Base-by-base conservation (phyloP, 1,140 invertebrate species). In the Apis florea region DNA sequence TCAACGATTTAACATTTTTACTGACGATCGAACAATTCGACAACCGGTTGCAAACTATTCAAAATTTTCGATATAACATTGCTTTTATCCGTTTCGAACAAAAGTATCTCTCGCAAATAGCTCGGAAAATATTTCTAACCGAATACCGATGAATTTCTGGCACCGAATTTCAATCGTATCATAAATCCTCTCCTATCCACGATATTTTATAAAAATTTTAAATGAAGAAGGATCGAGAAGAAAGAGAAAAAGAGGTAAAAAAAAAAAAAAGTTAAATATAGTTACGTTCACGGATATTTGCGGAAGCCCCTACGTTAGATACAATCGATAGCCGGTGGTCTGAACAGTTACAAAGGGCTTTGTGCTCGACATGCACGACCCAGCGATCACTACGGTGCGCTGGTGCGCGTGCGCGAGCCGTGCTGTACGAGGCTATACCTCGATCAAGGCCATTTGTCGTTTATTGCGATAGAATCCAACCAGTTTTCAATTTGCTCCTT, bases 401-500 rank as follows among this genome's bases (percentile, higher is more conserved):
- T 26, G 26, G 61, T 26, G 77, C 56, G 79, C 72, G 77, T 71
- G 56, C 74, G 70, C 59, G 21, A 61, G 24, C 58, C 12, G 54
- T 10, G 49, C 40, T 12, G 64, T n/a, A 21, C 11, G 70, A 76
- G 71, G 67, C 56, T 83, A 53, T 87, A 74, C 83, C 85, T 83
- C 86, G 83, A 87, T 88, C 86, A 88, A 87, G 86, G 83, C 77
- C 85, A 84, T 88, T 88, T 63, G 80, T 79, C 82, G 76, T 83
- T 83, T 87, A 88, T 79, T 75, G 85, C 85, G 64, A 73, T 64
- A 21, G 72, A 84, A 64, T 84, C 85, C 79, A 85, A 76, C 54
- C 76, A 40, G 59, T 85, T 88, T 87, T 79, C 70, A 88, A 88
- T 85, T 87, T 84, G 85, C 83, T 79, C 19, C 40, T 17, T 61